Percentiles rank a stretch among this genome's conserved stretches.
Conservation (phyloP, 2,113 vertebrate genomes). For the Scopus umbretta region DNA sequence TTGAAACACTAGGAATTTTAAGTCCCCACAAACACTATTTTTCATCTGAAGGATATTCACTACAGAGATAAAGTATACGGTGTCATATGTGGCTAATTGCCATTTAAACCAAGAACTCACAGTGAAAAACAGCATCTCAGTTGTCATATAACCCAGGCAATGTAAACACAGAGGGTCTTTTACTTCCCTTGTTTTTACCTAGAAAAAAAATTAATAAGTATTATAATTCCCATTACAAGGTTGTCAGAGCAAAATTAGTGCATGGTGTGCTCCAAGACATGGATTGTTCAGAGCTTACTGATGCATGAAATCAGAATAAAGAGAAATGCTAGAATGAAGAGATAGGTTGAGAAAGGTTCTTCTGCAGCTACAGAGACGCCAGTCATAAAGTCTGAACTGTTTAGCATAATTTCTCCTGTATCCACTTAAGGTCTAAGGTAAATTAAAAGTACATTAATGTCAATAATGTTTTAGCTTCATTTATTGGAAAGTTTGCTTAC, state of each 20-base stretch:
- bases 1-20: background rate
- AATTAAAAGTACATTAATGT: background rate
- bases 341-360: background rate
- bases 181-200: constrained; percentile 19
- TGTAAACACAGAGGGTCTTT: background rate
- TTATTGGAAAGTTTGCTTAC: background rate
- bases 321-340: constrained; percentile 42
- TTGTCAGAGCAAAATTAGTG: constrained; percentile 68
- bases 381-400: background rate
- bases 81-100: background rate
- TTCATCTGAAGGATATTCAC: background rate
- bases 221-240: constrained; percentile 59
- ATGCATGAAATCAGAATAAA: constrained; percentile 59
- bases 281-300: constrained; percentile 46
- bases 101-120: background rate
- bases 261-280: background rate
- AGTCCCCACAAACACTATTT: background rate
- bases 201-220: constrained; percentile 27
- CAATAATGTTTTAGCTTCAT: background rate
- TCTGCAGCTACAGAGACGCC: constrained; percentile 1
- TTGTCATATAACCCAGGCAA: background rate
- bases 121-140: background rate
- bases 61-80: background rate
- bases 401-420: background rate
- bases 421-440: background rate